These are phyloP conservation scores for Sceliomorpha sp. DNA, from an alignment of 2,888 invertebrate species.

Conservation along the genomic window DNA sequence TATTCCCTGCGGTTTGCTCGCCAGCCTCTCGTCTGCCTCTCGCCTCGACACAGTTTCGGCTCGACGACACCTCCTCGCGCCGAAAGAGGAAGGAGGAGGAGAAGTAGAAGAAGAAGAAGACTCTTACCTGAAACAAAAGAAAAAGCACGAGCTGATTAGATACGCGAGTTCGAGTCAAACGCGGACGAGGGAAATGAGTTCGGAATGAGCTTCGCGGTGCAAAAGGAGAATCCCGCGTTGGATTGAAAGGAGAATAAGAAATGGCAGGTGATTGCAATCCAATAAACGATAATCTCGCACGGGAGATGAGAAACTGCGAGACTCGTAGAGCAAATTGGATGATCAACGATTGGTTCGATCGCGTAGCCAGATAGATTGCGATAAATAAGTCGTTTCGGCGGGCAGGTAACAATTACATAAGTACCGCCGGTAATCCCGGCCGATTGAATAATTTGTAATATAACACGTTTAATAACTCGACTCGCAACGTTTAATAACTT, in stretches of 20 bases:
- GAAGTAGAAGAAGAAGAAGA: background rate
- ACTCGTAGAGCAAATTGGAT: slow-evolving; percentile 39
- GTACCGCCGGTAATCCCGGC: slow-evolving; percentile 11
- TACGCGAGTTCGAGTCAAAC: slow-evolving; percentile 4
- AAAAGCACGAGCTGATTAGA: slow-evolving; percentile 41
- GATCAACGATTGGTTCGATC: slow-evolving; percentile 34
- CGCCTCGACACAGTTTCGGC: slow-evolving; percentile 33
- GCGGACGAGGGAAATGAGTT: slow-evolving; percentile 7
- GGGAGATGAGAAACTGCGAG: slow-evolving; percentile 52
- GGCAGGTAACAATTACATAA: slow-evolving; percentile 6
- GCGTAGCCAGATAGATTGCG: slow-evolving; percentile 17
- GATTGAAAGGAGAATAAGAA: slow-evolving; percentile 21
- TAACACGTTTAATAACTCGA: too few relatives aligned
- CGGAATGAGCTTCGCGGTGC: background rate
- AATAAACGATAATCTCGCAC: slow-evolving; percentile 37
- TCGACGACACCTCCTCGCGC: slow-evolving; percentile 29
- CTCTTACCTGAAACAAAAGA: slow-evolving; percentile 66
- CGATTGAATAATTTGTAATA: too few relatives aligned
- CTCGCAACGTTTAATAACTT: too few relatives aligned
- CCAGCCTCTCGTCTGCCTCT: slow-evolving; percentile 34
- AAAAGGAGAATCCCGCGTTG: background rate
- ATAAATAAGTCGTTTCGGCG: slow-evolving; percentile 9
- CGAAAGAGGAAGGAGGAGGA: too few relatives aligned
- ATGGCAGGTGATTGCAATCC: slow-evolving; percentile 24
- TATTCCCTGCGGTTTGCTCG: slow-evolving; percentile 17